phyloP scores from a whole-genome alignment of 2,888 invertebrate species.

The Perithous albicinctus region DNA sequence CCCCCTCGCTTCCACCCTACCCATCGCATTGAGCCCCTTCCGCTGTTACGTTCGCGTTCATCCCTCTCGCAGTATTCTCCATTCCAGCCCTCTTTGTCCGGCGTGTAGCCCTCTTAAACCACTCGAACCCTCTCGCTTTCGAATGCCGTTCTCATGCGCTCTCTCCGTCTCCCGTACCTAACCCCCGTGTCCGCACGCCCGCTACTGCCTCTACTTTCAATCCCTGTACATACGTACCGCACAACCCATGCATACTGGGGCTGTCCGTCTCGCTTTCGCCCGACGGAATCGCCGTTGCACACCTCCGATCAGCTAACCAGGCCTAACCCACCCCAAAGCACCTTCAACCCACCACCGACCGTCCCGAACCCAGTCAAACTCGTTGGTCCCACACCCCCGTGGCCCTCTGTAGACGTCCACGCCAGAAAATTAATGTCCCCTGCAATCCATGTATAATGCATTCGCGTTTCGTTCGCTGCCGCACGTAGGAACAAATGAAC shows the following conservation, averaged over 20 bases:
- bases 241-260: constrained; percentile 7
- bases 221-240: constrained; percentile 30
- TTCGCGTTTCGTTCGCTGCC: constrained; percentile 82
- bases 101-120: constrained; percentile 62
- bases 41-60: constrained; percentile 38
- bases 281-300: constrained; percentile 42
- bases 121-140: constrained; percentile 64
- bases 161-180: neutral
- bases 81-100: constrained; percentile 44
- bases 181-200: neutral
- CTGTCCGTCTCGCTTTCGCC: constrained; percentile 56
- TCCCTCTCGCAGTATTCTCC: constrained; percentile 39
- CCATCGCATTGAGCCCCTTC: constrained; percentile 29
- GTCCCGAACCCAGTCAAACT: constrained; percentile 45
- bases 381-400: constrained; percentile 51
- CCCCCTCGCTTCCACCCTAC: constrained; percentile 28
- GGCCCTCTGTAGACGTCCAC: constrained; percentile 82
- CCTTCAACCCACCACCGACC: constrained; percentile 57
- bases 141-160: constrained; percentile 38
- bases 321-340: constrained; percentile 38
- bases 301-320: constrained; percentile 39
- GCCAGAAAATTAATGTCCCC: constrained; percentile 85
- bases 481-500: constrained; percentile 81
- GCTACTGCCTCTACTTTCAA: constrained; percentile 27
- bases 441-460: constrained; percentile 85